Evolutionary conservation across 2,797 vertebrate species (phyloP).

Genomic region (Artibeus jamaicensis): DNA sequence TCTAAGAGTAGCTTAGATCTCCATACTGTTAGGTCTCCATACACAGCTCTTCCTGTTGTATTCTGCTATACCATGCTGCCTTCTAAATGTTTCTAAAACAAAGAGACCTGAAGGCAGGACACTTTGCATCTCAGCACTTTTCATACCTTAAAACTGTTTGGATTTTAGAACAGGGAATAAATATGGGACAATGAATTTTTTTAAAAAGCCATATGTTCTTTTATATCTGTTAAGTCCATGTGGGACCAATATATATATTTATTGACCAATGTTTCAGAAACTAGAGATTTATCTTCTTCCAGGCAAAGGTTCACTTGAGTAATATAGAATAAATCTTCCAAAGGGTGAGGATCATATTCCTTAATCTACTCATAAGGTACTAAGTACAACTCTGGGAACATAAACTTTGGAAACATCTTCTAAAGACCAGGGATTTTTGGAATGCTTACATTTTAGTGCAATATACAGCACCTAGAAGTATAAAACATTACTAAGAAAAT

Average conservation of each 20-base stretch:
- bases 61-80: neutral
- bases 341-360: neutral
- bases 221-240: neutral
- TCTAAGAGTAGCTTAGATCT: conserved; percentile 33
- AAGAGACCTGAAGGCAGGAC: conserved; percentile 8
- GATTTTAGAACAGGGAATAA: conserved; percentile 62
- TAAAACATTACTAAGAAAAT: neutral
- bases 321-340: conserved; percentile 45
- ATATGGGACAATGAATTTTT: conserved; percentile 2
- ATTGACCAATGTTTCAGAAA: conserved; percentile 57
- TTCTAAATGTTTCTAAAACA: conserved; percentile 19
- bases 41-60: neutral
- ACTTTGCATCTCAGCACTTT: conserved; percentile 61
- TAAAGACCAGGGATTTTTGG: neutral
- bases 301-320: conserved; percentile 44
- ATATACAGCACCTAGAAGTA: neutral
- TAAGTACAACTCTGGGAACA: neutral
- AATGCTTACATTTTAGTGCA: conserved; percentile 12
- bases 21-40: neutral
- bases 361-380: neutral
- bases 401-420: neutral
- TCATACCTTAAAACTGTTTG: conserved; percentile 35
- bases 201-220: neutral
- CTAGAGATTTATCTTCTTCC: conserved; percentile 53
- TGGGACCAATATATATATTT: conserved; percentile 48